Conservation (phyloP, 2,888 invertebrate genomes). For the Spodoptera exigua region DNA sequence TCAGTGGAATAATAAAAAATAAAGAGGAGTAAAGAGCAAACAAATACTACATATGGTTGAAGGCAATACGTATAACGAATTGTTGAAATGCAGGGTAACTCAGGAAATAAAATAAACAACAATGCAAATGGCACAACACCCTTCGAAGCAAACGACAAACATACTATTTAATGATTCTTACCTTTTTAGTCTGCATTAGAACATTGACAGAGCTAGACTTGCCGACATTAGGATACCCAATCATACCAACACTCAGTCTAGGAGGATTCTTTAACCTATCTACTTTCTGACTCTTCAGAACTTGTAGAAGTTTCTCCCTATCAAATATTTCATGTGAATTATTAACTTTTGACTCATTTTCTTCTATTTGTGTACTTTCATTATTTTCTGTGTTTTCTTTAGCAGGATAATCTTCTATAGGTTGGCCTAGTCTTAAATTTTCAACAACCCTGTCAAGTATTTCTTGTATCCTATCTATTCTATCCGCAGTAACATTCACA, state of each 20-base stretch:
- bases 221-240: conserved; percentile 99
- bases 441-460: conserved; percentile 83
- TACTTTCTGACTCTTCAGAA: conserved; percentile 90
- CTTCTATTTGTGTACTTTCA: conserved; percentile 25
- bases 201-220: conserved; percentile 99
- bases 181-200: conserved; percentile 94
- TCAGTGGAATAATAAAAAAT: too few relatives aligned
- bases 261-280: conserved; percentile 82
- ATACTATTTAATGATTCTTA: conserved; percentile 62
- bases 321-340: conserved; percentile 91
- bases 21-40: too few relatives aligned
- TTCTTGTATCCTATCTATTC: conserved; percentile 87
- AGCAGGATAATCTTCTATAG: conserved; percentile 67
- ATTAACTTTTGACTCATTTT: conserved; percentile 55
- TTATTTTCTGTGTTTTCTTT: conserved; percentile 43
- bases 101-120: too few relatives aligned
- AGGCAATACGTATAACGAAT: background rate
- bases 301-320: conserved; percentile 91
- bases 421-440: conserved; percentile 75
- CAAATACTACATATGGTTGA: too few relatives aligned
- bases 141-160: background rate
- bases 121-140: background rate
- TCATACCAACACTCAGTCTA: conserved; percentile 96
- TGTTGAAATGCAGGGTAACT: too few relatives aligned
- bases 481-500: conserved; percentile 87